Evolutionary conservation across 2,797 vertebrate genomes (phyloP).

Genomic region (Champsocephalus esox): DNA sequence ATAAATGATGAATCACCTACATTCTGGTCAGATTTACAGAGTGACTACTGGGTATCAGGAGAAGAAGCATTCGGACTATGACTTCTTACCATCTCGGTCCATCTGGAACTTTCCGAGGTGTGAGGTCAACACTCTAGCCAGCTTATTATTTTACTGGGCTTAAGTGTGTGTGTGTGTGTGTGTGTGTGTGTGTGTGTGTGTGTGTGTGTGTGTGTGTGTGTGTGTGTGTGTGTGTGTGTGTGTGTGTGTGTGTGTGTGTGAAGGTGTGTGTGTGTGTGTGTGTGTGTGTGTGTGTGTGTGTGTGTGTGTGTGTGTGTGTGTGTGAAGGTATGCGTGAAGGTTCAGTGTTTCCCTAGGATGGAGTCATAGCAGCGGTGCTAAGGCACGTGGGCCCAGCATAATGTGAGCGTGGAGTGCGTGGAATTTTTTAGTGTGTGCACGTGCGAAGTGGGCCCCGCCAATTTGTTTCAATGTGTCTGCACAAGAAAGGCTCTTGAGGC

Average conservation of each 20-base stretch:
- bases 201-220: constrained; percentile 20
- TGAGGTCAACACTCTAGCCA: constrained; percentile 53
- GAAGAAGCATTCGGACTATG: constrained; percentile 14
- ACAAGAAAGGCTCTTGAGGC: no score
- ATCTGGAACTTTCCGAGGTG: constrained; percentile 48
- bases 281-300: no score
- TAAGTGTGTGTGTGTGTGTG: constrained; percentile 5
- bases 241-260: constrained; percentile 4
- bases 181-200: constrained; percentile 7
- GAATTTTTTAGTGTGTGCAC: no score
- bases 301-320: no score
- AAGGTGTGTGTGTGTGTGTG: no score
- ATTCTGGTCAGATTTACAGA: constrained; percentile 44
- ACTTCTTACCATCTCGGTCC: constrained; percentile 21
- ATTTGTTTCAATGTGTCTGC: no score
- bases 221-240: background rate
- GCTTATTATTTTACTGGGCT: constrained; percentile 65
- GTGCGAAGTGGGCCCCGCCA: no score
- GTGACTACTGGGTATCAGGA: background rate
- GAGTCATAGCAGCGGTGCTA: no score
- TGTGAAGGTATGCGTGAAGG: no score
- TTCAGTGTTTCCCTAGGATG: no score
- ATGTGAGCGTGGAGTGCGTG: no score
- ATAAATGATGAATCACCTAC: constrained; percentile 27
- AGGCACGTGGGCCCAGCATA: no score